These are phyloP conservation scores for Adrianichthys oophorus DNA, from an alignment of 2,797 vertebrate species.

Conservation along the genomic window DNA sequence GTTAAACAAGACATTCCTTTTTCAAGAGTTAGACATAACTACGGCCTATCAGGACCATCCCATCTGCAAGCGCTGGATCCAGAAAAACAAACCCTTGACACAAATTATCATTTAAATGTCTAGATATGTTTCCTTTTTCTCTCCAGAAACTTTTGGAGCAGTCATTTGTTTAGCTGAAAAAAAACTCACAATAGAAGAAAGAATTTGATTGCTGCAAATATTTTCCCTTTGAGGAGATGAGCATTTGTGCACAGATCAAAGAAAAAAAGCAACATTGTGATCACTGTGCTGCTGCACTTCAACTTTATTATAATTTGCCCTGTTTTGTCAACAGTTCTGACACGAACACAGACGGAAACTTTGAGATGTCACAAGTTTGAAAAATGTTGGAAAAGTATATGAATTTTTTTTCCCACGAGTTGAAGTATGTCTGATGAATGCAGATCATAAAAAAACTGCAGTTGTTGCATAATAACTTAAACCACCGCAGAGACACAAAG, in stretches of 20 bases:
- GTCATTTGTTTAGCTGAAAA: constrained; percentile 43
- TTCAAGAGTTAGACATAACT: constrained; percentile 43
- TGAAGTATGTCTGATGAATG: constrained; percentile 33
- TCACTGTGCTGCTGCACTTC: constrained; percentile 12
- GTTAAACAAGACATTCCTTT: constrained; percentile 22
- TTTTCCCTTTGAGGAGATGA: constrained; percentile 11
- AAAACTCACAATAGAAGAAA: constrained; percentile 24
- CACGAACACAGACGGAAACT: constrained; percentile 32
- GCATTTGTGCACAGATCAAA: constrained; percentile 1
- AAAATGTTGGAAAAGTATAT: constrained; percentile 12
- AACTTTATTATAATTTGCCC: constrained; percentile 1
- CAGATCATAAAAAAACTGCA: constrained; percentile 33
- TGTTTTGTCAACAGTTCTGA: constrained; percentile 13
- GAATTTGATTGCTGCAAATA: constrained; percentile 21
- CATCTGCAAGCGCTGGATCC: constrained; percentile 30
- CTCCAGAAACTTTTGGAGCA: constrained; percentile 39
- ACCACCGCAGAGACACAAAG: constrained; percentile 36
- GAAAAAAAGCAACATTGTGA: constrained; percentile 18
- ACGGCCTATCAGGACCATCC: constrained; percentile 34
- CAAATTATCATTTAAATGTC: constrained; percentile 40
- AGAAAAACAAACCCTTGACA: constrained; percentile 34
- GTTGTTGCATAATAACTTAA: constrained; percentile 29
- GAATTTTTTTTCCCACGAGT: constrained; percentile 27
- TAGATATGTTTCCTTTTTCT: constrained; percentile 53
- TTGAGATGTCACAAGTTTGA: constrained; percentile 37